Conservation (phyloP, 1,140 invertebrate species). For the Bombus turneri region DNA sequence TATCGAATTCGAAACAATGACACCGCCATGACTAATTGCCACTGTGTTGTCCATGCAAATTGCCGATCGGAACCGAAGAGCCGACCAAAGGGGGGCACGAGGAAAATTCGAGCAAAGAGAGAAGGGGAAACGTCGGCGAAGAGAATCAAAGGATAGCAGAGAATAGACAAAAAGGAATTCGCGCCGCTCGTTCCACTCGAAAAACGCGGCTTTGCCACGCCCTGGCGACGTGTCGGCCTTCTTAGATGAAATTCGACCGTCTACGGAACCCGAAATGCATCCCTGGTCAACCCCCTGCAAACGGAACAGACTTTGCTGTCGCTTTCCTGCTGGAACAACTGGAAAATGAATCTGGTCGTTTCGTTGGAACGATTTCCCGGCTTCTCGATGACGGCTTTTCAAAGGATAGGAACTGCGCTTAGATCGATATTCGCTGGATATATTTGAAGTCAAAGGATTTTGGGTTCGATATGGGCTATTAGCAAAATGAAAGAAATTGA, state of each 20-base stretch:
- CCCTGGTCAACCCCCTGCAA: background rate
- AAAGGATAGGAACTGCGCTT: background rate
- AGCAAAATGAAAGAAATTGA: too few relatives aligned
- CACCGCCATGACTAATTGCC: constrained; percentile 47
- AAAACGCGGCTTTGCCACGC: constrained; percentile 64
- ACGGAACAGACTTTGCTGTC: background rate
- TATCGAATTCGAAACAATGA: constrained; percentile 35
- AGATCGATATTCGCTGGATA: too few relatives aligned
- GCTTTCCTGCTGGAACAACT: background rate
- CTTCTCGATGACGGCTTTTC: background rate
- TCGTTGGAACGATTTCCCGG: background rate
- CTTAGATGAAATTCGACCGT: constrained; percentile 72
- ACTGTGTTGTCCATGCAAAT: constrained; percentile 27
- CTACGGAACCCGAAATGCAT: constrained; percentile 39
- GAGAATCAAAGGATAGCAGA: background rate
- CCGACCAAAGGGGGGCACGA: background rate
- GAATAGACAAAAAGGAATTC: constrained; percentile 40
- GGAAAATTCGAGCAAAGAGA: background rate
- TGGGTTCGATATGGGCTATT: background rate
- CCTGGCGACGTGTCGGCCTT: constrained; percentile 69
- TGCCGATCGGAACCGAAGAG: background rate
- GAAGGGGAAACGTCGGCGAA: background rate
- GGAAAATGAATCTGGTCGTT: background rate
- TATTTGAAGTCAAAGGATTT: background rate
- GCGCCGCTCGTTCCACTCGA: constrained; percentile 18